Percentiles rank a stretch among this genome's conserved stretches.
These are phyloP conservation scores for Naso thynnoides DNA, from an alignment of 2,797 vertebrate genomes.

Conservation along the genomic window DNA sequence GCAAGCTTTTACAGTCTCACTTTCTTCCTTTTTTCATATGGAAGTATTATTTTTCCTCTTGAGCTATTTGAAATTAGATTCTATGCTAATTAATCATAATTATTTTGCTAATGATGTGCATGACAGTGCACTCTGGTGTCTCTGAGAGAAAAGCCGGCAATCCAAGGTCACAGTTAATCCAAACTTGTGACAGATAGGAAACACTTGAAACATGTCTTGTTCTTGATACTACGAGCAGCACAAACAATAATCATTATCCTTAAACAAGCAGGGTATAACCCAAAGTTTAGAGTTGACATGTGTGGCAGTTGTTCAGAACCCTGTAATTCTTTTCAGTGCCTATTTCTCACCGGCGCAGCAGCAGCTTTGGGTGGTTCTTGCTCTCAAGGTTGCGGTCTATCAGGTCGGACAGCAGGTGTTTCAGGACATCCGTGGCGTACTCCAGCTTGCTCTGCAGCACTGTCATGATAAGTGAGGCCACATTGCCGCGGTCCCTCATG, in stretches of 20 bases:
- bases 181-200: slow-evolving; percentile 63
- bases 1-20: slow-evolving; percentile 62
- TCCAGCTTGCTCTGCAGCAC: slow-evolving; percentile 98
- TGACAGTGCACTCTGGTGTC: slow-evolving; percentile 63
- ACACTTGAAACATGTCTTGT: slow-evolving; percentile 28
- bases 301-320: too few species aligned
- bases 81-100: slow-evolving; percentile 84
- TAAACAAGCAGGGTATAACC: neutral
- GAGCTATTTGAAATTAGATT: slow-evolving; percentile 79
- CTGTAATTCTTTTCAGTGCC: neutral
- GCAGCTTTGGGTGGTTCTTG: slow-evolving; percentile 97
- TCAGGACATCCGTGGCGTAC: slow-evolving; percentile 96
- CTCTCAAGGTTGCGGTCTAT: slow-evolving; percentile 99
- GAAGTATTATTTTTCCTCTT: slow-evolving; percentile 55
- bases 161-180: slow-evolving; percentile 80
- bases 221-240: slow-evolving; percentile 7
- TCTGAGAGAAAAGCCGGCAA: slow-evolving; percentile 66
- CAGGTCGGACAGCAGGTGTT: slow-evolving; percentile 96
- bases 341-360: slow-evolving; percentile 91
- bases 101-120: slow-evolving; percentile 81
- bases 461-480: slow-evolving; percentile 97
- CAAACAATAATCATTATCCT: neutral
- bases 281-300: neutral
- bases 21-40: slow-evolving; percentile 53
- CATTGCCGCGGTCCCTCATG: slow-evolving; percentile 97